phyloP scores from a whole-genome alignment of 2,113 vertebrate species.

The Mormyrus iriodes region DNA sequence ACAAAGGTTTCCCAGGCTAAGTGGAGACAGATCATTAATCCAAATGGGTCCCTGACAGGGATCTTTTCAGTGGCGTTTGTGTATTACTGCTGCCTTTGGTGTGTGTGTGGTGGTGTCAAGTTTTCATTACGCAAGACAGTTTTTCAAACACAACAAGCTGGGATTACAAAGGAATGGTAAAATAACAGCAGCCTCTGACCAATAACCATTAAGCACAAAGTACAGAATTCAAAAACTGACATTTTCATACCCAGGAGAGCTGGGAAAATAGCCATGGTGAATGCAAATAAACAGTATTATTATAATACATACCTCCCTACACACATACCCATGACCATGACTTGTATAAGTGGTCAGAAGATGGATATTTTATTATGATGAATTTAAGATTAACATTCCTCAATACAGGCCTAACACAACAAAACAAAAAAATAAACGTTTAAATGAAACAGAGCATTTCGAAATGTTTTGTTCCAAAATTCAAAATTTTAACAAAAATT shows the following conservation, averaged over 20 bases:
- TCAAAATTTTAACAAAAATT: not conserved
- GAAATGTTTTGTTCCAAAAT: not conserved
- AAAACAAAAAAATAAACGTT: not conserved
- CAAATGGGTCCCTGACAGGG: slow-evolving; percentile 24
- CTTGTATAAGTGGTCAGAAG: not conserved
- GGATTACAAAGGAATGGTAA: not conserved
- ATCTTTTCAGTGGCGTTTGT: slow-evolving; percentile 42
- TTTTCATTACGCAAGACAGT: not conserved
- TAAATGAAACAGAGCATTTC: not conserved
- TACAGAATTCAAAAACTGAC: not conserved
- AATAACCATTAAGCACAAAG: not conserved
- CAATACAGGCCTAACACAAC: not conserved
- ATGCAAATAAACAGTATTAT: not conserved
- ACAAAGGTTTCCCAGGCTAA: slow-evolving; percentile 25
- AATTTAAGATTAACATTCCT: not conserved
- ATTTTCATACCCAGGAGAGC: not conserved
- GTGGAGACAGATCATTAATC: slow-evolving; percentile 31
- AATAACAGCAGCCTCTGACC: not conserved
- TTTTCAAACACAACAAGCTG: not conserved
- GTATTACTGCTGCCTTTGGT: slow-evolving; percentile 50
- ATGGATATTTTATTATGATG: not conserved
- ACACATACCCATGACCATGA: not conserved
- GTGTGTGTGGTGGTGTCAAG: slow-evolving; percentile 15
- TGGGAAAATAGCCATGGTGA: not conserved
- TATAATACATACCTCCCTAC: not conserved